Base-by-base conservation (phyloP, 2,888 invertebrate genomes). In the Phaedon cochleariae region DNA sequence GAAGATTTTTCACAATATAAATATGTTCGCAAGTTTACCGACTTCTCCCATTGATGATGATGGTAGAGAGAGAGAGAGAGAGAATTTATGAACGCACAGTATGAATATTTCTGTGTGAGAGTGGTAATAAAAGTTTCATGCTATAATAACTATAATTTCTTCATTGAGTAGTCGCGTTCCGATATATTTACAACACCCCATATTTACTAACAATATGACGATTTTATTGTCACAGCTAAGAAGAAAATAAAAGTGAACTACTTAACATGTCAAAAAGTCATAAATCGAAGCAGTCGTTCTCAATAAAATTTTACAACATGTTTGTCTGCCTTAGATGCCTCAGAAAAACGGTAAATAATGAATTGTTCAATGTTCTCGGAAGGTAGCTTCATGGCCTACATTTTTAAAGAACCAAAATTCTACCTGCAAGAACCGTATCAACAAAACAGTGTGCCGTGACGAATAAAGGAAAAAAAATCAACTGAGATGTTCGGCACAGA, bases 331-430 rank as follows among this genome's bases (percentile, higher is more conserved):
- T 12, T 61, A 66, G 62, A 66, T 51, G 26, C 51, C 41, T 61
- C 63, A 62, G 66, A 73, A 69, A 73, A 75, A 71, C 69, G 62
- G 62, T 69, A 29, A 53, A 72, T 73, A 73, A 75, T 68, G 71
- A 70, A 70, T 73, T 71, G 68, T 73, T 70, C 62, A 68, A 59
- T 59, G 53, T 77, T 77, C 77, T 74, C 45, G 69, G 77, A 76
- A 77, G 75, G 74, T 59, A 59, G 45, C 48, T 59, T 65, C 52
- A 59, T 75, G 75, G 69, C 74, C 76, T 75, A 77, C 65, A 73
- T 77, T 76, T 76, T 77, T 76, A 69, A 64, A 62, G 52, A 45
- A 60, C 53, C 67, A 37, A 54, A 61, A 62, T 66, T 53, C 62
- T 68, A 69, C 71, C 67, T 71, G 69, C 64, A 37, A 48, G 15